phyloP scores from a whole-genome alignment of 2,113 vertebrate genomes.

The Hippocampus barbouri region DNA sequence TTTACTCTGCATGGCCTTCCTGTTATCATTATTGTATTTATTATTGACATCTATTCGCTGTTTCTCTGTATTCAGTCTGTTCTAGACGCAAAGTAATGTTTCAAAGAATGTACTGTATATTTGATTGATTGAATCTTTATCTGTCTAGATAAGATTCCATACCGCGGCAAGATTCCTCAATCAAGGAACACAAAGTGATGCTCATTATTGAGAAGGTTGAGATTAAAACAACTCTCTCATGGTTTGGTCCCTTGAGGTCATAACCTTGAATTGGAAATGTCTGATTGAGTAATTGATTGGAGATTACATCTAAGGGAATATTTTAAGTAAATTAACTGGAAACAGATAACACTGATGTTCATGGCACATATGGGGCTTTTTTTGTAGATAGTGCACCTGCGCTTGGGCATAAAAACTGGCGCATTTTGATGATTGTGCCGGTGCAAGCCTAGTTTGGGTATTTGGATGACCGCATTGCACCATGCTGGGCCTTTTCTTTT shows the following conservation, averaged over 20 bases:
- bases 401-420: too few relatives aligned
- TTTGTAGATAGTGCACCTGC: too few relatives aligned
- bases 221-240: slow-evolving; percentile 50
- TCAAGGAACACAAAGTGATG: slow-evolving; percentile 2
- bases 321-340: slow-evolving; percentile 22
- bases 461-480: too few relatives aligned
- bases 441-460: too few relatives aligned
- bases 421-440: too few relatives aligned
- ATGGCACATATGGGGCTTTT: too few relatives aligned
- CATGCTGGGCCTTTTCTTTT: too few relatives aligned
- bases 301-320: slow-evolving; percentile 43
- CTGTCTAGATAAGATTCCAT: background rate
- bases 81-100: background rate
- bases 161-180: background rate
- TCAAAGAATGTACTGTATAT: background rate
- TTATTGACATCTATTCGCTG: background rate
- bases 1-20: background rate
- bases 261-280: slow-evolving; percentile 55
- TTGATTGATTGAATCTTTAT: background rate
- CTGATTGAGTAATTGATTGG: slow-evolving; percentile 41
- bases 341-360: slow-evolving; percentile 12
- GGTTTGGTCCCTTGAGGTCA: slow-evolving; percentile 41
- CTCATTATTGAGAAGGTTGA: slow-evolving; percentile 46
- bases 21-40: background rate
- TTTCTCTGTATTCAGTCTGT: background rate